These are phyloP conservation scores for Ooceraea biroi DNA, from an alignment of 1,140 invertebrate species.

Conservation along the genomic window DNA sequence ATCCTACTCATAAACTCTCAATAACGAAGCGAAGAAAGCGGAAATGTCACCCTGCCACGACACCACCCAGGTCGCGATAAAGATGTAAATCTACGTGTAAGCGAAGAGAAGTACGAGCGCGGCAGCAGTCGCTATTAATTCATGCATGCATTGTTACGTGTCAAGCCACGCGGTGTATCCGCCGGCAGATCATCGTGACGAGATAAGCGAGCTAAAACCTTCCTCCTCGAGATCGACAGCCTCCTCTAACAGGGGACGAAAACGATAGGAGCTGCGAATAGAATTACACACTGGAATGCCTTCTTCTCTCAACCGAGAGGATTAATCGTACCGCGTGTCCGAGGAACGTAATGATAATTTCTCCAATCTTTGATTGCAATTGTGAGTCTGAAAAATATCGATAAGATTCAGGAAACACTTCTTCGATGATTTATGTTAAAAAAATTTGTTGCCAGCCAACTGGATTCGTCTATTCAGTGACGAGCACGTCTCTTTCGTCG, in stretches of 20 bases:
- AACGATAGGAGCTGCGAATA: slow-evolving; percentile 23
- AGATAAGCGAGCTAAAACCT: slow-evolving; percentile 80
- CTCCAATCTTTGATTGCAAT: slow-evolving; percentile 36
- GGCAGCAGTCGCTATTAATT: slow-evolving; percentile 82
- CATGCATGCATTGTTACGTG: slow-evolving; percentile 85
- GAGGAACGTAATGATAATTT: slow-evolving; percentile 65
- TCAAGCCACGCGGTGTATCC: slow-evolving; percentile 82
- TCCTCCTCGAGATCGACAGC: slow-evolving; percentile 72
- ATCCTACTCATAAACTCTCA: too few species aligned
- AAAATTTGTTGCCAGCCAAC: not conserved
- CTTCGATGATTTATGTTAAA: not conserved
- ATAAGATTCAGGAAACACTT: not conserved
- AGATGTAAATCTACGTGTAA: slow-evolving; percentile 80
- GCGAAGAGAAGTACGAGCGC: slow-evolving; percentile 71
- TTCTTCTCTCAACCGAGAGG: slow-evolving; percentile 48
- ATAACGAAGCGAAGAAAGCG: slow-evolving; percentile 9
- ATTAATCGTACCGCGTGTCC: slow-evolving; percentile 63
- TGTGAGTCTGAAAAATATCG: not conserved
- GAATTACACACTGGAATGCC: slow-evolving; percentile 42
- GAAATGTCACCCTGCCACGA: slow-evolving; percentile 42
- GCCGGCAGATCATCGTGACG: slow-evolving; percentile 84
- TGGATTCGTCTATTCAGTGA: not conserved
- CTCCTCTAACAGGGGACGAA: slow-evolving; percentile 52
- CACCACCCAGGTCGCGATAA: slow-evolving; percentile 74
- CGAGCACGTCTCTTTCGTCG: not conserved